phyloP scores from a whole-genome alignment of 2,113 vertebrate genomes.

The Pachycephala philippinensis region DNA sequence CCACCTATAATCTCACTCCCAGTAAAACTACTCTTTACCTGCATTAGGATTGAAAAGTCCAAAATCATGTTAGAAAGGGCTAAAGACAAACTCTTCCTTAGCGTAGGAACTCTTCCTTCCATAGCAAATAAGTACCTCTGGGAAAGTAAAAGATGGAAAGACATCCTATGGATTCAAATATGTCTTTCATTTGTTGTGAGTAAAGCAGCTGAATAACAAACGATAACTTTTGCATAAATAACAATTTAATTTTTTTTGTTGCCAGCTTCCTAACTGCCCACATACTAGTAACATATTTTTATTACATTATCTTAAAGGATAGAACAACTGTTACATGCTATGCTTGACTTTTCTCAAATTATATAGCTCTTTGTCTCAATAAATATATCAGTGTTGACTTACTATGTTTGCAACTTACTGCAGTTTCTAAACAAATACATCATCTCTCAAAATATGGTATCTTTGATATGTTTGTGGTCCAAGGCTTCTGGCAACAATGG shows the following conservation, averaged over 20 bases:
- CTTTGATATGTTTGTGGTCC: background rate
- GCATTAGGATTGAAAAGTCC: background rate
- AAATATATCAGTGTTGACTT: background rate
- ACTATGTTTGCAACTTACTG: background rate
- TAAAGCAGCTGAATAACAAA: background rate
- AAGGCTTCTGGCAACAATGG: background rate
- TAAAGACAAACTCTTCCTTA: slow-evolving; percentile 59
- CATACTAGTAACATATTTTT: background rate
- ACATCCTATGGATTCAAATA: background rate
- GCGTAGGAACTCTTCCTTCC: too few species aligned
- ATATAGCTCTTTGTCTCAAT: background rate
- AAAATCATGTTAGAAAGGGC: slow-evolving; percentile 31
- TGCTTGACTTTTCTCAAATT: background rate
- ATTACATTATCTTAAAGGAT: background rate
- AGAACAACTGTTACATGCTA: background rate
- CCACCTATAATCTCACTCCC: background rate
- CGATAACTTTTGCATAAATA: background rate
- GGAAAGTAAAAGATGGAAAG: background rate
- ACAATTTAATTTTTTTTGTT: background rate
- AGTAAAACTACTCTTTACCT: background rate
- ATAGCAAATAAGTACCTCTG: background rate
- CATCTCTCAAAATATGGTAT: background rate
- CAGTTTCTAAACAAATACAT: background rate
- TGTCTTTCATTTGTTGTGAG: background rate
- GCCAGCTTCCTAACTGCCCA: background rate